A percentile compares a stretch with the other conserved stretches of the same genome.
These are phyloP conservation scores for Notechis scutatus DNA, from an alignment of 2,113 vertebrate species.

Conservation along the genomic window DNA sequence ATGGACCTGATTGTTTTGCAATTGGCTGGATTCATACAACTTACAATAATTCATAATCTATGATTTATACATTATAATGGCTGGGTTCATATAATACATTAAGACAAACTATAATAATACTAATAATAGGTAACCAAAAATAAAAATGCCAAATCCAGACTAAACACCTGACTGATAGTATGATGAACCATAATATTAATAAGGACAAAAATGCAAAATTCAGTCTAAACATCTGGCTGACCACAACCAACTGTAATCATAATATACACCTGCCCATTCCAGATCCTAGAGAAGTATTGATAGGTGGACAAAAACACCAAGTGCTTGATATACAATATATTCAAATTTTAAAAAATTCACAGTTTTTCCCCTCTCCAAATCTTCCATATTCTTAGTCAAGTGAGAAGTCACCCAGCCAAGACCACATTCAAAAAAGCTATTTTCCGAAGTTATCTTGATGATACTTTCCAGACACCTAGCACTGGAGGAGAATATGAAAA, in stretches of 20 bases:
- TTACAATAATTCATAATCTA: not conserved
- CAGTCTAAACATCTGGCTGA: not conserved
- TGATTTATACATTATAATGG: not conserved
- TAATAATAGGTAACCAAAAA: not conserved
- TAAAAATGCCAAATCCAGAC: not conserved
- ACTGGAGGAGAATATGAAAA: constrained; percentile 80
- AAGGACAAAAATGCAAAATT: not conserved
- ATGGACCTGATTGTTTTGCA: not conserved
- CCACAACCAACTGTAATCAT: not conserved
- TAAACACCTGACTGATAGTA: not conserved
- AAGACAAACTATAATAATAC: not conserved
- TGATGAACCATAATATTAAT: not conserved
- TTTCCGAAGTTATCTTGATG: constrained; percentile 85
- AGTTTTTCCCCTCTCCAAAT: constrained; percentile 10
- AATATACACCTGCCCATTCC: not conserved
- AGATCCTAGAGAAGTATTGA: not conserved
- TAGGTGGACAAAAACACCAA: not conserved
- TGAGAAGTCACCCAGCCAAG: constrained; percentile 43
- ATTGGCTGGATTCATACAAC: not conserved
- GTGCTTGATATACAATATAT: not conserved
- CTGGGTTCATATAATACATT: not conserved
- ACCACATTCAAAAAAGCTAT: constrained; percentile 81
- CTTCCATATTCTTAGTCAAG: constrained; percentile 53
- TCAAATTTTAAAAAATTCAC: constrained; percentile 21
- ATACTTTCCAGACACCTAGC: constrained; percentile 75